These are phyloP conservation scores for Megamerina dolium DNA, from an alignment of 2,888 invertebrate genomes.

Conservation along the genomic window DNA sequence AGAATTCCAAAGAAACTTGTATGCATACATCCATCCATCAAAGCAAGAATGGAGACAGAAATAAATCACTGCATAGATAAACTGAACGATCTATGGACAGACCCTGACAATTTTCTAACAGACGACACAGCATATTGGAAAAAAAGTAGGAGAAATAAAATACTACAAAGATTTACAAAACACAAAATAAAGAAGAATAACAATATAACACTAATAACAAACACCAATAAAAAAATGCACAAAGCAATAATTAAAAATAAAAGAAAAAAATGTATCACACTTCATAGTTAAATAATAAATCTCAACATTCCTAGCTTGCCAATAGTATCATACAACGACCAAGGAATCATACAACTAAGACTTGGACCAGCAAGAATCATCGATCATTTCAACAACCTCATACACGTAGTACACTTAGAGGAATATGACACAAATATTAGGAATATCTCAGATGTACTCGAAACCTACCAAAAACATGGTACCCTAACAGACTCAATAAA, in stretches of 20 bases:
- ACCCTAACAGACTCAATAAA: too few relatives aligned
- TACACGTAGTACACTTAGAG: neutral
- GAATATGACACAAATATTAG: neutral
- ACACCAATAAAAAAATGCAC: neutral
- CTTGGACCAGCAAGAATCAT: too few relatives aligned
- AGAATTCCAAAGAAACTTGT: conserved; percentile 17
- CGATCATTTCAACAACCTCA: conserved; percentile 1
- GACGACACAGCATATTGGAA: conserved; percentile 7
- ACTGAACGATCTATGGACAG: conserved; percentile 4
- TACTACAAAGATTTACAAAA: conserved; percentile 8
- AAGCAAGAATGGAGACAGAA: conserved; percentile 7
- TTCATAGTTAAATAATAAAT: too few relatives aligned
- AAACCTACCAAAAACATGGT: conserved; percentile 14
- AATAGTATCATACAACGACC: too few relatives aligned
- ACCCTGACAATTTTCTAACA: neutral
- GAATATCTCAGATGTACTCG: neutral
- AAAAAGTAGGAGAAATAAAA: conserved; percentile 9
- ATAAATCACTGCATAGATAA: conserved; percentile 7
- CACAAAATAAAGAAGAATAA: conserved; percentile 8
- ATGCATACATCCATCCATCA: conserved; percentile 20
- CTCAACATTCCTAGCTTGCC: too few relatives aligned
- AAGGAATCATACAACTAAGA: too few relatives aligned
- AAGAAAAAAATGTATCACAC: too few relatives aligned
- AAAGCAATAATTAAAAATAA: too few relatives aligned
- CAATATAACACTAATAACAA: conserved; percentile 3